Evolutionary conservation across 2,797 vertebrate genomes (phyloP).

Genomic region (Pogoniulus pusillus): DNA sequence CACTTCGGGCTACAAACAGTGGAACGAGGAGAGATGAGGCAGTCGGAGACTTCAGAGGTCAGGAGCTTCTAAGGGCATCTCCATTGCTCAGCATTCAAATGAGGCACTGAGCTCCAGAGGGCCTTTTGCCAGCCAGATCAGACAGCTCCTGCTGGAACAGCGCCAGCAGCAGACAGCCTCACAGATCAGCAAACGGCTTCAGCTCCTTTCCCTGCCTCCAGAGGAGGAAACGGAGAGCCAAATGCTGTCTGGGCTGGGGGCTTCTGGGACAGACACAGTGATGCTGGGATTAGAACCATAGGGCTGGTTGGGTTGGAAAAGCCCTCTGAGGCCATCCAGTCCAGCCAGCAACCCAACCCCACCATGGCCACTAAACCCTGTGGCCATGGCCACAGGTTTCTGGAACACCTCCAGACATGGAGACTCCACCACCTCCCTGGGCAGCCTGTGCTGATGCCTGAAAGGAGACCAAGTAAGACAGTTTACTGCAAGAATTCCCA

Average conservation of each 20-base stretch:
- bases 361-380: too few relatives aligned
- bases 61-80: background rate
- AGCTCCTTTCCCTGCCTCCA: background rate
- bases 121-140: background rate
- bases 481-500: too few relatives aligned
- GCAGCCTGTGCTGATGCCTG: too few relatives aligned
- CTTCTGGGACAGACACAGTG: background rate
- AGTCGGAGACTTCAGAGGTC: background rate
- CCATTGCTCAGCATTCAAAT: background rate
- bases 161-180: background rate
- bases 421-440: too few relatives aligned
- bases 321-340: too few relatives aligned
- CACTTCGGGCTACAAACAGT: conserved; percentile 1
- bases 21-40: background rate
- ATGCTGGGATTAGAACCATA: background rate
- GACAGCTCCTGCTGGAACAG: background rate
- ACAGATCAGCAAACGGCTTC: background rate
- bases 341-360: too few relatives aligned
- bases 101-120: background rate
- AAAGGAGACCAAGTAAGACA: too few relatives aligned
- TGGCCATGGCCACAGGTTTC: too few relatives aligned
- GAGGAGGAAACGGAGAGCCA: background rate
- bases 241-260: background rate
- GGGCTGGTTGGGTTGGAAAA: background rate
- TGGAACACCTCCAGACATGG: too few relatives aligned